A percentile compares a stretch with the other conserved stretches of the same genome.
phyloP scores from a whole-genome alignment of 2,797 vertebrate species.

The Phrynocephalus forsythii region DNA sequence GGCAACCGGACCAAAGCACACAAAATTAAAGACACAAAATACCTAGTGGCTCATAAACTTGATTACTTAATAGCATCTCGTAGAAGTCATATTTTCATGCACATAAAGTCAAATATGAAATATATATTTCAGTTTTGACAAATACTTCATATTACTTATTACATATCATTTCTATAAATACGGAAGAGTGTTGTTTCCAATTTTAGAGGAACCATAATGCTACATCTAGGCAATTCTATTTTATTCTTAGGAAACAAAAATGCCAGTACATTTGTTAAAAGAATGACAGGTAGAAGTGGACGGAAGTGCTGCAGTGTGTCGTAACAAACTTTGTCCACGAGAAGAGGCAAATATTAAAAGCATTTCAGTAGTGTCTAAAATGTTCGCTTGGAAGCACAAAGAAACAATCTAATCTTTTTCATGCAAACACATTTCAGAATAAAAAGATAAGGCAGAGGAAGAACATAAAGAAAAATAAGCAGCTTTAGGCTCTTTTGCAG shows the following conservation, averaged over 20 bases:
- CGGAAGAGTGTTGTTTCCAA: background rate
- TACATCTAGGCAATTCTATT: background rate
- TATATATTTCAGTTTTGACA: background rate
- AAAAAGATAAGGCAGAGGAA: background rate
- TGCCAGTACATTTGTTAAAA: background rate
- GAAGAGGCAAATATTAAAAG: background rate
- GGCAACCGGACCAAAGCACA: background rate
- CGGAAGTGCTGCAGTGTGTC: background rate
- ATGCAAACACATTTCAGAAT: background rate
- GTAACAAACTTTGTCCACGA: background rate
- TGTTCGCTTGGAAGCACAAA: background rate
- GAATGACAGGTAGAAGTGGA: background rate
- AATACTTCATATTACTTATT: background rate
- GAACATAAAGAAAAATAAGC: background rate
- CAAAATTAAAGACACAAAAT: background rate
- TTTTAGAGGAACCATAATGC: background rate
- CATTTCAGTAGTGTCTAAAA: background rate
- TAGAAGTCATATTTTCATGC: background rate
- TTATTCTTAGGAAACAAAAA: background rate
- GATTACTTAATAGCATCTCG: background rate
- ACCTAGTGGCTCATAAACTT: background rate
- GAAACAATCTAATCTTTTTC: background rate
- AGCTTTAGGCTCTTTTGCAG: background rate
- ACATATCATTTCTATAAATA: background rate
- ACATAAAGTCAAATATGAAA: background rate